Conservation (phyloP, 2,888 invertebrate genomes). For the Branchellion lobata region DNA sequence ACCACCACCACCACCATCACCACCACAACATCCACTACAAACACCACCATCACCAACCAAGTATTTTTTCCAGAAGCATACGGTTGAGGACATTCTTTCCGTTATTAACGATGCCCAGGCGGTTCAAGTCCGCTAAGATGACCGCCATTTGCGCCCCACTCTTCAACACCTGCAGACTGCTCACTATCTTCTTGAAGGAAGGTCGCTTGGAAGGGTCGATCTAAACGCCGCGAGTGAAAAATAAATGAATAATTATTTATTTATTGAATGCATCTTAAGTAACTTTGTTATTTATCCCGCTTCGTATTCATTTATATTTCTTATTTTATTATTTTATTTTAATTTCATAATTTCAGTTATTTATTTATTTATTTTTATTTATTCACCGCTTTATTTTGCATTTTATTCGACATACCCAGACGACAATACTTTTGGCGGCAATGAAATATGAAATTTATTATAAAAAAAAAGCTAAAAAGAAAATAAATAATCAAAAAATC, state of each 20-base stretch:
- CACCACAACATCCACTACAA: neutral
- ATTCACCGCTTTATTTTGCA: too few relatives aligned
- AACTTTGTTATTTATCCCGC: too few relatives aligned
- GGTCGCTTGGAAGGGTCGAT: constrained; percentile 84
- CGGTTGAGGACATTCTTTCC: constrained; percentile 55
- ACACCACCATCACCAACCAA: constrained; percentile 43
- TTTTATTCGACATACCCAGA: too few relatives aligned
- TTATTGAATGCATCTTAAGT: neutral
- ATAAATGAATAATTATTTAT: neutral
- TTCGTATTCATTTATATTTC: too few relatives aligned
- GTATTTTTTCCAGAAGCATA: constrained; percentile 51
- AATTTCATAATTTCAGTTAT: too few relatives aligned
- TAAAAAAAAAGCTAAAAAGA: too few relatives aligned
- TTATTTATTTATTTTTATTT: neutral
- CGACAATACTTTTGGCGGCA: too few relatives aligned
- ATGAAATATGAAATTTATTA: too few relatives aligned
- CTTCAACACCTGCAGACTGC: constrained; percentile 65
- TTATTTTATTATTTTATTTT: too few relatives aligned
- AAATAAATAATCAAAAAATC: too few relatives aligned
- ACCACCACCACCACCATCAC: neutral
- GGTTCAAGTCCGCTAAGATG: constrained; percentile 52
- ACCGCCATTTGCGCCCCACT: constrained; percentile 53
- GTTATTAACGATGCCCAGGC: constrained; percentile 48
- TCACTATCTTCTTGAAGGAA: constrained; percentile 78
- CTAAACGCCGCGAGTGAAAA: constrained; percentile 64